Evolutionary conservation across 2,113 vertebrate genomes (phyloP).

Genomic region (Rhabdomys dilectus): DNA sequence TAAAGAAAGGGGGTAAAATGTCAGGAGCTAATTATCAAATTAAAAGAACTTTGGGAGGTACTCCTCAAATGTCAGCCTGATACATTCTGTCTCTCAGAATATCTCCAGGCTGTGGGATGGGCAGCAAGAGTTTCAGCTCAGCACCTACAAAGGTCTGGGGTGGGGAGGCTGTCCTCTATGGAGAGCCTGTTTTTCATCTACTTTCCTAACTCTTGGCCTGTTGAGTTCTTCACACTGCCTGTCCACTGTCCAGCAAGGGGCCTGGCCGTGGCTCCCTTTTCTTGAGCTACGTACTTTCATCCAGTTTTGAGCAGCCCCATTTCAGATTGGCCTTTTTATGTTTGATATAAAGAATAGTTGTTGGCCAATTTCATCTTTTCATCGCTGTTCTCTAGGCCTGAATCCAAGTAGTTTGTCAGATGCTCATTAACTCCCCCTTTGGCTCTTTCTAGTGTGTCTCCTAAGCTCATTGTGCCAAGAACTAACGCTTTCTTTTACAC

Average conservation of each 20-base stretch:
- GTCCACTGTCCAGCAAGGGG: conserved; percentile 82
- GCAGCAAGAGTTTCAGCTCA: background rate
- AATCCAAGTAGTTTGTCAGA: conserved; percentile 94
- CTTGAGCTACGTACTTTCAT: conserved; percentile 85
- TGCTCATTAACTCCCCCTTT: conserved; percentile 99
- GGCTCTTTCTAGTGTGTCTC: conserved; percentile 94
- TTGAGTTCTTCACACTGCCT: conserved; percentile 80
- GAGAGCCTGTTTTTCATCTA: background rate
- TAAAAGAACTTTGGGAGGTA: conserved; percentile 37
- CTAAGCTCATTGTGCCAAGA: conserved; percentile 96
- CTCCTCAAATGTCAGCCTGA: background rate
- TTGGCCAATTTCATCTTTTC: conserved; percentile 92
- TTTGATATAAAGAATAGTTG: conserved; percentile 94
- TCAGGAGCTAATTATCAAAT: conserved; percentile 63
- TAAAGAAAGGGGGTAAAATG: conserved; percentile 7
- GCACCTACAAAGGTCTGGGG: background rate
- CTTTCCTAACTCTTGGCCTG: conserved; percentile 68
- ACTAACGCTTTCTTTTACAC: conserved; percentile 93
- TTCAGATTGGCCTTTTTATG: conserved; percentile 93
- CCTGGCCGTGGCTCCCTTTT: conserved; percentile 85
- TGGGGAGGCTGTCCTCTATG: background rate
- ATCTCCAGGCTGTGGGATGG: background rate
- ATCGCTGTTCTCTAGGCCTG: conserved; percentile 92
- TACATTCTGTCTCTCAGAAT: background rate
- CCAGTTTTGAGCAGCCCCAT: conserved; percentile 92